Evolutionary conservation across 1,140 invertebrate species (phyloP), one percentile per base, ranked within the genome.

Genomic region (Caenorhabditis brenneri): DNA sequence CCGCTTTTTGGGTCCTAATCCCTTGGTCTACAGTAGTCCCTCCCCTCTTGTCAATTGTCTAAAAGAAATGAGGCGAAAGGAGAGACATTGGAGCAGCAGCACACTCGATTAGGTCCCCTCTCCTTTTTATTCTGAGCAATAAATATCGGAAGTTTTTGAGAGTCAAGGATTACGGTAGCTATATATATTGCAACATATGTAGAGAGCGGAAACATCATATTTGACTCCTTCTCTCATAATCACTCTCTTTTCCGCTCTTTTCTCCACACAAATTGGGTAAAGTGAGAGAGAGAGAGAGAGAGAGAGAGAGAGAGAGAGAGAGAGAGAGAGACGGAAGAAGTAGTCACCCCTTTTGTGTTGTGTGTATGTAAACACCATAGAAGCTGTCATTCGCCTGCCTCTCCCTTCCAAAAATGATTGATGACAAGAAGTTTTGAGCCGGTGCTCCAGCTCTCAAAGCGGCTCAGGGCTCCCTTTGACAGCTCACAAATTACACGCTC

Each of bases 71-170:
- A 74, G 22, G 65, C 65, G 10, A n/a, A 51, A 51, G 15, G 12
- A 22, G 7, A 55, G 24, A 55, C 15, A 24, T 19, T 7, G n/a
- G 22, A 9, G 36, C 36, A 36, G n/a, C 31, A 65, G 60, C 65
- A 74, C 65, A 74, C 65, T 74, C 65, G 65, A 74, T 74, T 74
- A 74, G 29, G 36, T n/a, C 15, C 29, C 24, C 4, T 42, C 36
- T 42, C 0, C 36, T 74, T 9, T 12, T 74, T 24, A 15, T 74
- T 42, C 36, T 42, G 39, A 42, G 39, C 5, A 12, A 42, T 12
- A 12, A 12, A 42, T 42, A 42, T 42, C 39, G 36, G 36, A 46
- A 58, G 53, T 74, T 74, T n/a, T 42, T n/a, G 22, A 29, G 12
- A 33, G 7, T 15, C 19, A n/a, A 24, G 65, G 65, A 5, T 3